These are phyloP conservation scores for Tapirus terrestris DNA, from an alignment of 2,113 vertebrate species.

Conservation along the genomic window DNA sequence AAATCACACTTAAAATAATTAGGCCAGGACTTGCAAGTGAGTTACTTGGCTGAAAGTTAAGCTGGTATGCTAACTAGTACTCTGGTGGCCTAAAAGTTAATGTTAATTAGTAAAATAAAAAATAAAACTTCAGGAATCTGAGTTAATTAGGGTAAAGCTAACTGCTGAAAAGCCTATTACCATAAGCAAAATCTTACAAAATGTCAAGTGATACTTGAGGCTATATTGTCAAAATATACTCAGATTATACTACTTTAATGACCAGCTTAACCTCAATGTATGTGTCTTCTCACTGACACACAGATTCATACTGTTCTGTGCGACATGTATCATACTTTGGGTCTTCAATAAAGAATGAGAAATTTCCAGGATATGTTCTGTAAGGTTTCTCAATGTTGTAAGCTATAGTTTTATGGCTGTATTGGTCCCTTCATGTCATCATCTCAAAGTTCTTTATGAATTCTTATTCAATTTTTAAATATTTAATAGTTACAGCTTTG, in stretches of 20 bases:
- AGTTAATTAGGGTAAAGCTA: constrained; percentile 38
- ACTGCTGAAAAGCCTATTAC: neutral
- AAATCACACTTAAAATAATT: constrained; percentile 35
- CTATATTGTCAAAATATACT: constrained; percentile 26
- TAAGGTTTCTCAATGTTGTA: neutral
- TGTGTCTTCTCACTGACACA: neutral
- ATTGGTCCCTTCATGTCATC: neutral
- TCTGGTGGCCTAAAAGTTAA: neutral
- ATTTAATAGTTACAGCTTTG: constrained; percentile 27
- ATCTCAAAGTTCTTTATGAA: constrained; percentile 26
- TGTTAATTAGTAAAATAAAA: constrained; percentile 38
- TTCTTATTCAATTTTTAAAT: constrained; percentile 26
- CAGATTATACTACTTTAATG: neutral
- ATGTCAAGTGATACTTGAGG: neutral
- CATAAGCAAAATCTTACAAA: neutral
- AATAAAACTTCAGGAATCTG: neutral
- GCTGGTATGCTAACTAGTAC: neutral
- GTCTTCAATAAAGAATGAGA: neutral
- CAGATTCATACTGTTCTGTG: constrained; percentile 1
- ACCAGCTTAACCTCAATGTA: neutral
- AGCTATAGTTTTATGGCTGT: neutral
- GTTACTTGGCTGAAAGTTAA: constrained; percentile 52
- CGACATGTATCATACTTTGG: neutral
- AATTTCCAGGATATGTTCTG: neutral
- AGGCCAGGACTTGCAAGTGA: neutral